Evolutionary conservation across 53 echinoderm and acorn worm species (phyloP), one percentile per base, ranked within the genome.

Genomic region (Henricia sp.): DNA sequence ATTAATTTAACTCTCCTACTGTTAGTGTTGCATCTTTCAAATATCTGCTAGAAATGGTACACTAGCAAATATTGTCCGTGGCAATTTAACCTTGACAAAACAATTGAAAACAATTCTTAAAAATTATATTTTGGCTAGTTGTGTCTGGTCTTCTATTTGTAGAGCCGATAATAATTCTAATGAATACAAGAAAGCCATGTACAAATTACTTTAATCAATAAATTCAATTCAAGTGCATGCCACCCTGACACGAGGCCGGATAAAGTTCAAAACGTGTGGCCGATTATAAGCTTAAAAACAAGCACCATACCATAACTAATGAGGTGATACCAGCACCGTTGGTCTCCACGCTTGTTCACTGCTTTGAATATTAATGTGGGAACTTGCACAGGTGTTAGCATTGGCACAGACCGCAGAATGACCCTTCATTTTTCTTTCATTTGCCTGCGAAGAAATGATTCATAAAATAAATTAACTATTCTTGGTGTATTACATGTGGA

Each of bases 251-350:
- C 55, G 54, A 73, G 73, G 73, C 54, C 73, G 37, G 23, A 53
- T 54, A 53, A 54, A 73, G 73, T 73, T 73, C 55, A 73, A 73
- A 73, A 53, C 73, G 73, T 73, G 73, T 21, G 52, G 32, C 23
- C 36, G 73, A 73, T 73, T 73, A 54, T 9, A 11, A 32, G 50
- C 4, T 20, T 52, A 17, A 23, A 52, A 26, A 27, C 29, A 54
- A 6, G 38, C 54, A n/a, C 53, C 23, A 30, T 20, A 35, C 32
- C 29, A 6, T 73, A 73, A 73, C 55, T 73, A 73, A 73, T 73
- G 53, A 21, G 29, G 19, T 38, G 14, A 19, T 67, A 68, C 37
- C 68, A 68, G 42, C n/a, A 0, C 37, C 42, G 27, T 41, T 41
- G n/a, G 33, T 68, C 21, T 16, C 68, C 37, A 3, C 53, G 53